Percentiles rank a stretch among this genome's conserved stretches.
Conservation (phyloP, 2,113 vertebrate species). For the Chamaetylas fuelleborni region DNA sequence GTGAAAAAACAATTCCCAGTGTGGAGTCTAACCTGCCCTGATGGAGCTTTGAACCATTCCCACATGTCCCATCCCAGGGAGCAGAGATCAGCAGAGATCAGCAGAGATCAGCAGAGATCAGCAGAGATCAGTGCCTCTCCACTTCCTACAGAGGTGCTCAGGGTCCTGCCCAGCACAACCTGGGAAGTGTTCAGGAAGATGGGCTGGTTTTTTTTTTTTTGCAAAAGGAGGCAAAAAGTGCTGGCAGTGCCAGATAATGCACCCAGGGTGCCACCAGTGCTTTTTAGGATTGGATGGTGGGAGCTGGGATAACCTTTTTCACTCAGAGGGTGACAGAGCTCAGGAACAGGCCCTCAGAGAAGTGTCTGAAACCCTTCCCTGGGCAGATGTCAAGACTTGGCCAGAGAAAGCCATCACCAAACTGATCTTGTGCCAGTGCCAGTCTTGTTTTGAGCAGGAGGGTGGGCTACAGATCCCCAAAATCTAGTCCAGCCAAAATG, state of each 20-base stretch:
- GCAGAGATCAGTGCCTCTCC: background rate
- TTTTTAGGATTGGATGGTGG: background rate
- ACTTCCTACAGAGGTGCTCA: background rate
- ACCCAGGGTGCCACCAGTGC: background rate
- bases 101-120: background rate
- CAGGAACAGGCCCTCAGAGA: background rate
- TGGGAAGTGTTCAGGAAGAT: background rate
- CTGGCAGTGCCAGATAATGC: background rate
- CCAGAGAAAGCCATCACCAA: background rate
- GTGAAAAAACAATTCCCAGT: background rate
- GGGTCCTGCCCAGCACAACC: background rate
- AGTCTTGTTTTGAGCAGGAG: background rate
- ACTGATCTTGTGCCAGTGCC: background rate
- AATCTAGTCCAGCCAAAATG: background rate
- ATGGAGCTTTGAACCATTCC: background rate
- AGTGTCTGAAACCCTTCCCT: background rate
- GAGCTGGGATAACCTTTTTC: background rate
- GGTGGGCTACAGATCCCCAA: background rate
- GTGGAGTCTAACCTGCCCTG: background rate
- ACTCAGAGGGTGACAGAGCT: background rate
- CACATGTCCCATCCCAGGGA: fast-evolving
- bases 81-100: background rate
- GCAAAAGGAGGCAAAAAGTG: background rate
- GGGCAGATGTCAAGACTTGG: background rate
- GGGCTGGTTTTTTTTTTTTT: background rate